A percentile compares a stretch with the other conserved stretches of the same genome.
Evolutionary conservation across 2,797 vertebrate genomes (phyloP).

Genomic region (Avahi laniger): DNA sequence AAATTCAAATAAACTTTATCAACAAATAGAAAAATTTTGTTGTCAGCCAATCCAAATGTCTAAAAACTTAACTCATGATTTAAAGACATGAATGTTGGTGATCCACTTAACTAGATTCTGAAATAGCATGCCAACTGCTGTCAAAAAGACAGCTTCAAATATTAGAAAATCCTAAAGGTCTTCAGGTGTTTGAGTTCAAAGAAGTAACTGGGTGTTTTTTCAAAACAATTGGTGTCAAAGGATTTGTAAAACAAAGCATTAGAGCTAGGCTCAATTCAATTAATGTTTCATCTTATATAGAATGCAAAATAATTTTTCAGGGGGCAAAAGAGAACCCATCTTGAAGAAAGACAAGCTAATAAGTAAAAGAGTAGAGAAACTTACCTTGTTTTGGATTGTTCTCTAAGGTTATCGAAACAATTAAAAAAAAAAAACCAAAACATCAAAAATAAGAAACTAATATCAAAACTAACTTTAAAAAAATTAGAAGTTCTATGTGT

Average conservation of each 20-base stretch:
- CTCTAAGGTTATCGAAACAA: background rate
- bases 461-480: background rate
- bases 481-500: background rate
- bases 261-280: background rate
- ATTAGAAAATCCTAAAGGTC: background rate
- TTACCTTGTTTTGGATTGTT: background rate
- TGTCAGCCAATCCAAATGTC: background rate
- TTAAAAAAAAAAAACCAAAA: background rate
- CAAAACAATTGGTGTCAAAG: background rate
- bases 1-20: constrained; percentile 27
- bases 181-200: background rate
- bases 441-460: background rate
- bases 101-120: background rate
- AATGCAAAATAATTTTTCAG: background rate
- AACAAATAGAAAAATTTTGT: constrained; percentile 4
- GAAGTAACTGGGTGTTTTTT: background rate
- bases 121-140: background rate
- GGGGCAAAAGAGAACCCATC: background rate
- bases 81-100: background rate
- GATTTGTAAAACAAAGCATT: constrained; percentile 9
- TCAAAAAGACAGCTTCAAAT: background rate
- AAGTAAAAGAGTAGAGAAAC: background rate
- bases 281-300: background rate
- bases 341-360: background rate
- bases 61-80: background rate